A percentile compares a stretch with the other conserved stretches of the same genome.
Conservation (phyloP, 2,797 vertebrate species). For the Phyllotis vaccarum region DNA sequence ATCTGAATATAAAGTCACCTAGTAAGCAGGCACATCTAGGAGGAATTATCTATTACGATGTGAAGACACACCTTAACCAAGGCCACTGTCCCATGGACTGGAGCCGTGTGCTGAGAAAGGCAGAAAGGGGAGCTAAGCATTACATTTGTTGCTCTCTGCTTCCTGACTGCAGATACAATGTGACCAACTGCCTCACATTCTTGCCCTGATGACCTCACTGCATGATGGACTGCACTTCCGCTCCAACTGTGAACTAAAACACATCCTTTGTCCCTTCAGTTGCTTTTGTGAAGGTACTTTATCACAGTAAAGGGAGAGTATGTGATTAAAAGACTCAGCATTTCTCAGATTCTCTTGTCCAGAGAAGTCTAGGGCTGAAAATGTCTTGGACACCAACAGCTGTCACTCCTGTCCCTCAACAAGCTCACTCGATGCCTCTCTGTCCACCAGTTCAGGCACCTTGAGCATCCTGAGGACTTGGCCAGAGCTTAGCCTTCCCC, state of each 20-base stretch:
- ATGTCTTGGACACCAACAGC: not conserved
- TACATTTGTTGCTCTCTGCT: not conserved
- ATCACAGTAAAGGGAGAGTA: not conserved
- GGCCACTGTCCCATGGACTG: not conserved
- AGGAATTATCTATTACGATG: not conserved
- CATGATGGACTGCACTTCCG: not conserved
- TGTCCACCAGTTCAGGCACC: not conserved
- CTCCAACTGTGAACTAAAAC: not conserved
- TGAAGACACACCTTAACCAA: not conserved
- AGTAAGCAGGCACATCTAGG: not conserved
- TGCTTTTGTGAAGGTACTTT: not conserved
- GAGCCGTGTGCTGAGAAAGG: no score
- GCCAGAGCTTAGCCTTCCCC: not conserved
- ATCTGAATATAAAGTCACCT: not conserved
- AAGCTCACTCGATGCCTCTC: not conserved
- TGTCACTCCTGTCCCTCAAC: not conserved
- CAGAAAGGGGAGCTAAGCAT: not conserved
- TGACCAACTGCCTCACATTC: not conserved
- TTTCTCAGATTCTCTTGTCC: not conserved
- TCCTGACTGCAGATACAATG: not conserved
- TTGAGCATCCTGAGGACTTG: not conserved
- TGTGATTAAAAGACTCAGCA: not conserved
- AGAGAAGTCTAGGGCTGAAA: not conserved
- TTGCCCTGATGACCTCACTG: not conserved
- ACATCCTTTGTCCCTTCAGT: not conserved